Evolutionary conservation across 1,140 invertebrate genomes (phyloP).

Genomic region (Charaxes varanes): DNA sequence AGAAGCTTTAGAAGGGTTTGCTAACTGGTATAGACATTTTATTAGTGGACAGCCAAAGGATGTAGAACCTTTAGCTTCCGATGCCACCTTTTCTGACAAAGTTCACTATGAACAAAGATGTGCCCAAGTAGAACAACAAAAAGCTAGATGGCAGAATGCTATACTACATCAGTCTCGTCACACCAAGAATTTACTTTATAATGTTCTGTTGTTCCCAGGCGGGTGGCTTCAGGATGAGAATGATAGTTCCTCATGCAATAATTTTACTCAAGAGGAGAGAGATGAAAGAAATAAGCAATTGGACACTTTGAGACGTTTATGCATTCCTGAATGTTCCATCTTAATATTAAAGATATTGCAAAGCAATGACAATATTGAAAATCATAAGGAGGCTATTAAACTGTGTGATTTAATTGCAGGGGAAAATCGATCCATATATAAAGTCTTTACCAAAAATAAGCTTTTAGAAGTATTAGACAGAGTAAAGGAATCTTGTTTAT

Average conservation of each 20-base stretch:
- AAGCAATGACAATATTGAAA: slow-evolving; percentile 83
- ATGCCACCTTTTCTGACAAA: slow-evolving; percentile 89
- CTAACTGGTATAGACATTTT: slow-evolving; percentile 90
- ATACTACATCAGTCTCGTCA: slow-evolving; percentile 55
- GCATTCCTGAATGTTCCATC: slow-evolving; percentile 88
- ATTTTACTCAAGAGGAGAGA: slow-evolving; percentile 68
- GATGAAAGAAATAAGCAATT: slow-evolving; percentile 78
- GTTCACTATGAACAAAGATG: slow-evolving; percentile 89
- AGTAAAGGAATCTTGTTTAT: slow-evolving; percentile 84
- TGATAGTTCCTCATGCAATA: slow-evolving; percentile 55
- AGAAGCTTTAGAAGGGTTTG: slow-evolving; percentile 89
- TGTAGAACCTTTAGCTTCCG: slow-evolving; percentile 73
- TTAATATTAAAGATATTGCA: slow-evolving; percentile 88
- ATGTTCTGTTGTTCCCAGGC: slow-evolving; percentile 91
- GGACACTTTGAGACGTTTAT: slow-evolving; percentile 83
- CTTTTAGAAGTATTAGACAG: slow-evolving; percentile 85
- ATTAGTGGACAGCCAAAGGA: slow-evolving; percentile 85
- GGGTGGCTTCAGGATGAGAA: slow-evolving; percentile 90
- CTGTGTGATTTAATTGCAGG: slow-evolving; percentile 86
- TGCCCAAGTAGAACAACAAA: slow-evolving; percentile 84
- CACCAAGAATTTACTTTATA: slow-evolving; percentile 87
- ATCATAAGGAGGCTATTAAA: slow-evolving; percentile 85
- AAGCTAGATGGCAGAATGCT: slow-evolving; percentile 83
- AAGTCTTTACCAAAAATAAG: slow-evolving; percentile 85
- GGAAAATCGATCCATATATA: slow-evolving; percentile 86